Evolutionary conservation across 2,113 vertebrate species (phyloP), one percentile per base, ranked within the genome.

Genomic region (Emydura subglobosa): DNA sequence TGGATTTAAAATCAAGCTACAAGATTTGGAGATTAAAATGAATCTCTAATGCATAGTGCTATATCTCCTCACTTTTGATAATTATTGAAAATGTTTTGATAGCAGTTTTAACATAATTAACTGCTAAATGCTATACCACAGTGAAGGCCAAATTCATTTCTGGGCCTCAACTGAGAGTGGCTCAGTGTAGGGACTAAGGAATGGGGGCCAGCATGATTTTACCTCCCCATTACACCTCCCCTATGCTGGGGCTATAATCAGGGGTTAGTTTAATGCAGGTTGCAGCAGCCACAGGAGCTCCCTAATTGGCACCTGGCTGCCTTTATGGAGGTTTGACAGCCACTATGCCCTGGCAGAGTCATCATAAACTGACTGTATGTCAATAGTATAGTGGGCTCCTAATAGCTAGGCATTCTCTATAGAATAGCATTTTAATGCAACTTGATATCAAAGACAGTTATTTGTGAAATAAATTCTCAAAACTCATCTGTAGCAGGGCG

Each of bases 391-490:
- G 14, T 57, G 65, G n/a, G 24, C 51, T 94, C 22, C 61, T n/a
- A 76, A 13, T 44, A 11, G 5, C 25, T 31, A 86, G 72, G 68
- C 0, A 1, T 42, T 82, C 10, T 79, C 42, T 76, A 51, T 51
- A 88, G n/a, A 91, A 88, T 49, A 51, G 31, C 13, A 7, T 83
- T 94, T 78, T 78, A 89, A 92, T 55, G 19, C 27, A 50, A 80
- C 61, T 82, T 59, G 54, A 53, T 12, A 1, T 44, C 74, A 85
- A 51, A 34, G 3, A 49, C 16, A 89, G 91, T 53, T 94, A 11
- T 87, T 92, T 90, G 76, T 49, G 72, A 29, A 10, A 87, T 79
- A 85, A 95, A 91, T 80, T 61, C 72, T 91, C 83, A 86, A 50
- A 84, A 31, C 82, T 91, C 89, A 95, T 53, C 49, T 34, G 61